Conservation (phyloP, 2,888 invertebrate species). For the Synergus umbraculus region DNA sequence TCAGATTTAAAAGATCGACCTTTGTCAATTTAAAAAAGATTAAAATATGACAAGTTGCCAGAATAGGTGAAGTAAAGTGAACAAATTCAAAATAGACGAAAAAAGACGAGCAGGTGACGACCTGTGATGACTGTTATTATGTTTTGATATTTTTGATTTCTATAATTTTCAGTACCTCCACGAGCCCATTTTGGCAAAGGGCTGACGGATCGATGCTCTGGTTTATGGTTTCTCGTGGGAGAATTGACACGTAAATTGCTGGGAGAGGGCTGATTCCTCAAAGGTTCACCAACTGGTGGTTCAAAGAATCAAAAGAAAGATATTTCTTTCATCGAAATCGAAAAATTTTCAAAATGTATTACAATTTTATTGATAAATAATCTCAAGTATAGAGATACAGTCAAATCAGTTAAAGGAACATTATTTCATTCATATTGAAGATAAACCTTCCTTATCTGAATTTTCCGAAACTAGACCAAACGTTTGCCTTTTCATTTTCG, state of each 20-base stretch:
- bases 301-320: slow-evolving; percentile 49
- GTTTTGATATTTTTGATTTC: too few species aligned
- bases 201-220: slow-evolving; percentile 78
- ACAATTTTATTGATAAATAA: neutral
- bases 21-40: too few species aligned
- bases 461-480: neutral
- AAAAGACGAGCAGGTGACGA: too few species aligned
- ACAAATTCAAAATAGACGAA: too few species aligned
- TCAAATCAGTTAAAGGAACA: neutral
- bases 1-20: too few species aligned
- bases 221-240: slow-evolving; percentile 70
- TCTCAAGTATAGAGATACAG: neutral
- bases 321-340: neutral
- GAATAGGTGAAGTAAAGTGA: too few species aligned
- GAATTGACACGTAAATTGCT: slow-evolving; percentile 77
- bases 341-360: neutral
- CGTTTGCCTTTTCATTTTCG: neutral
- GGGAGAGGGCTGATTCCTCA: slow-evolving; percentile 79
- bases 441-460: neutral
- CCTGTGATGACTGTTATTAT: too few species aligned
- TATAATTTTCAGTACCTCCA: slow-evolving; percentile 76
- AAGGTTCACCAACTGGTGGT: slow-evolving; percentile 78
- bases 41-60: too few species aligned
- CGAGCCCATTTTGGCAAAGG: slow-evolving; percentile 81
- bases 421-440: neutral